A percentile compares a stretch with the other conserved stretches of the same genome.
Evolutionary conservation across 2,888 invertebrate species (phyloP).

Genomic region (Scrobipalpa atriplicella): DNA sequence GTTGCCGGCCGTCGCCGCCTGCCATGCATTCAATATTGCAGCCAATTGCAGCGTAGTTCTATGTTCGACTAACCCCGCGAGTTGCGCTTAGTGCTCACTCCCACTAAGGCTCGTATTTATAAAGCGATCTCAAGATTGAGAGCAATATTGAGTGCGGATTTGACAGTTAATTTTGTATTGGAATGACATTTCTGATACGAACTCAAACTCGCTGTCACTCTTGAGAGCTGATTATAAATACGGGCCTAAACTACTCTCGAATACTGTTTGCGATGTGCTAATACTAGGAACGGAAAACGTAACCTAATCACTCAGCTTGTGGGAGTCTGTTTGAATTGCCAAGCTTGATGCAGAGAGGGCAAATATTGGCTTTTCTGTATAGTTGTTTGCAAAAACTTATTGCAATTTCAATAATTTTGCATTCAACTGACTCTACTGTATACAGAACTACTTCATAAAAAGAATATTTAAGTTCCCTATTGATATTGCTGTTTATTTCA

Average conservation of each 20-base stretch:
- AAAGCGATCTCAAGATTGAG: too few species aligned
- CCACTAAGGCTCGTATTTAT: too few species aligned
- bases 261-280: constrained; percentile 9
- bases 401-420: too few species aligned
- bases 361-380: background rate
- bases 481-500: too few species aligned
- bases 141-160: too few species aligned
- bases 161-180: too few species aligned
- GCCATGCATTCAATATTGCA: constrained; percentile 25
- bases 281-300: constrained; percentile 8
- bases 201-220: too few species aligned
- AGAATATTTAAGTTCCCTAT: too few species aligned
- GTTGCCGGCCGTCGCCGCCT: constrained; percentile 18
- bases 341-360: background rate
- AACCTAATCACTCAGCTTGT: constrained; percentile 3
- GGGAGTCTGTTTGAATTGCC: background rate
- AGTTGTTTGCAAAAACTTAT: background rate
- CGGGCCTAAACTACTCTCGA: constrained; percentile 8
- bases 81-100: background rate
- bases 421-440: too few species aligned
- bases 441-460: too few species aligned
- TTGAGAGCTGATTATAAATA: too few species aligned
- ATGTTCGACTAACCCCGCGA: background rate
- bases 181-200: too few species aligned
- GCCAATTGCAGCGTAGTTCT: background rate